Evolutionary conservation across 23 tunicate genomes (phyloP).

Genomic region (Styela plicata): DNA sequence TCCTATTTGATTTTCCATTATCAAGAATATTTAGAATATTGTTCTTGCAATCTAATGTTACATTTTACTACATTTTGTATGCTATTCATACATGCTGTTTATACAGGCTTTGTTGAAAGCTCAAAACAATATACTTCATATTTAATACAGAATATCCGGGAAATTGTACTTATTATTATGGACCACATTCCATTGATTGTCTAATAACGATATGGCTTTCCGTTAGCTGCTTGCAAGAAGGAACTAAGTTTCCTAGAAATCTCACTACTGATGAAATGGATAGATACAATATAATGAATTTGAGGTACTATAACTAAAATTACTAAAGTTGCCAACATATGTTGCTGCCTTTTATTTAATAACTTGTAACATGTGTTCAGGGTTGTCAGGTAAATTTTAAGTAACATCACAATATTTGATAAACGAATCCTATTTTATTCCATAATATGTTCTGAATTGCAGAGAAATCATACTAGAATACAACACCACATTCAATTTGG

Average conservation of each 20-base stretch:
- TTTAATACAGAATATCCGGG: slow-evolving; percentile 4
- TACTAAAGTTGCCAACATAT: too few relatives aligned
- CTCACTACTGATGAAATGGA: slow-evolving; percentile 3
- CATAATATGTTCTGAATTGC: too few relatives aligned
- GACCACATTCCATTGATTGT: slow-evolving; percentile 24
- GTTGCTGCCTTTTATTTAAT: neutral
- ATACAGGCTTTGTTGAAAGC: too few relatives aligned
- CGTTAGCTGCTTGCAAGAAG: slow-evolving; percentile 5
- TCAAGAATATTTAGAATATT: too few relatives aligned
- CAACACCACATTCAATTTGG: neutral
- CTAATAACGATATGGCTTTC: neutral
- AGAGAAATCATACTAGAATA: neutral
- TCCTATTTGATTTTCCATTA: too few relatives aligned
- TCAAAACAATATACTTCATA: neutral
- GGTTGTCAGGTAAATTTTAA: neutral
- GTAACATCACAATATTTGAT: too few relatives aligned
- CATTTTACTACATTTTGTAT: neutral
- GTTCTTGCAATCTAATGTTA: too few relatives aligned
- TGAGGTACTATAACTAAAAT: neutral
- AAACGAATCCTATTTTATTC: too few relatives aligned
- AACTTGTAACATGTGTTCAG: neutral
- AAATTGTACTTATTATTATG: neutral
- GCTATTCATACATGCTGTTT: neutral
- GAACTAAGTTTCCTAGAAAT: slow-evolving; percentile 16
- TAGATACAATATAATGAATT: neutral